These are phyloP conservation scores for Ephestia elutella DNA, from an alignment of 1,140 invertebrate genomes.

Conservation along the genomic window DNA sequence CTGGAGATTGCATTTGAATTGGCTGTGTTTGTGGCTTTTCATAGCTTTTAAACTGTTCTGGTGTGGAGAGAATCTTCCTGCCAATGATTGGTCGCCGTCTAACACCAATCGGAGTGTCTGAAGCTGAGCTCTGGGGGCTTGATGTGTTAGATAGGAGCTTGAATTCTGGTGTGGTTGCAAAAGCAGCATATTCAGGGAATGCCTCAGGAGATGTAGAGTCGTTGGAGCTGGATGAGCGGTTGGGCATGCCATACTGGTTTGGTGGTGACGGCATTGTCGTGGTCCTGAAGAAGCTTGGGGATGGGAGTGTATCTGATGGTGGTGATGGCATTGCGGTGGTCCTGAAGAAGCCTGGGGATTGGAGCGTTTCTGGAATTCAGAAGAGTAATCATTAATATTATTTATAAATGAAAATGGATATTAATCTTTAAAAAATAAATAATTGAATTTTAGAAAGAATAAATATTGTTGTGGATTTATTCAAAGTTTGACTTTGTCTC, in stretches of 20 bases:
- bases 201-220: slow-evolving; percentile 54
- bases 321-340: slow-evolving; percentile 7
- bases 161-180: slow-evolving; percentile 9
- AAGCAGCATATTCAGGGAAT: slow-evolving; percentile 26
- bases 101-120: slow-evolving; percentile 23
- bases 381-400: neutral
- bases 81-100: slow-evolving; percentile 45
- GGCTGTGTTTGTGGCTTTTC: slow-evolving; percentile 13
- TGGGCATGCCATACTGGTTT: slow-evolving; percentile 25
- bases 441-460: too few species aligned
- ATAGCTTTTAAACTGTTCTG: neutral
- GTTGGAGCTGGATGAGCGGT: slow-evolving; percentile 49
- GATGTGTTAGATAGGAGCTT: neutral
- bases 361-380: slow-evolving; percentile 28
- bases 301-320: slow-evolving; percentile 25
- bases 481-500: too few species aligned
- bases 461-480: too few species aligned
- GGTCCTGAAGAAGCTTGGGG: slow-evolving; percentile 2
- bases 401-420: neutral
- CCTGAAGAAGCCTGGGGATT: slow-evolving; percentile 6
- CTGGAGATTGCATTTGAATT: slow-evolving; percentile 2
- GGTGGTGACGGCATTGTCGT: slow-evolving; percentile 26
- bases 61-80: slow-evolving; percentile 19
- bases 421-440: neutral
- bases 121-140: slow-evolving; percentile 9